Evolutionary conservation across 2,888 invertebrate genomes (phyloP), one percentile per base, ranked within the genome.

Genomic region (Eretmocerus hayati): DNA sequence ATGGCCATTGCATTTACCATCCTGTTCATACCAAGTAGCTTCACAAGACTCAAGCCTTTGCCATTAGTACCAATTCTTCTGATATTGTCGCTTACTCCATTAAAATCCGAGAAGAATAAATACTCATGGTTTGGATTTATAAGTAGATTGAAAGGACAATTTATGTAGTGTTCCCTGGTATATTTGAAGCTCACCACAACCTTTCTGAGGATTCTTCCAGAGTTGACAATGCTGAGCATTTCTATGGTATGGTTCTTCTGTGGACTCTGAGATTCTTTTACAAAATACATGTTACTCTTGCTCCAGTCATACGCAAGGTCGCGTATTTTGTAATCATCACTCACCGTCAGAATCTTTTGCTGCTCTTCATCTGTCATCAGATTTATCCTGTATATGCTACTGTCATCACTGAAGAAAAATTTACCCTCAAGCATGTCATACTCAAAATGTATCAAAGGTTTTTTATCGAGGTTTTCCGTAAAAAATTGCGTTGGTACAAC

Each of bases 381-480:
- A 16, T 50, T 43, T 2, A 40, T 35, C 9, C 23, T 36, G 20
- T 35, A 46, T 3, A 50, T 40, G 6, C 8, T 46, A n/a, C 40
- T 35, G n/a, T 46, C 46, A 11, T 50, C 50, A 40, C 36, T 46
- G 20, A 40, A 46, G 23, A 31, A 50, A 15, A 50, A 22, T 4
- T 40, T 5, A 2, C 43, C 50, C n/a, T 9, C 23, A 4, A 18
- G n/a, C 23, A 40, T 21, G 31, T 50, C 46, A 16, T 46, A 50
- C 2, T 50, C 50, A n/a, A 50, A 50, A 19, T 46, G 35, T 2
- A 50, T 16, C 8, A n/a, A 4, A 1, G 15, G n/a, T 15, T 45
- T 45, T 8, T 30, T 32, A 9, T n/a, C 36, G 16, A 46, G 9
- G 6, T n/a, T 37, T 13, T 40, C 32, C 2, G 32, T 9, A 20